These are phyloP conservation scores for Mechanitis messenoides DNA, from an alignment of 2,888 invertebrate genomes.

Conservation along the genomic window DNA sequence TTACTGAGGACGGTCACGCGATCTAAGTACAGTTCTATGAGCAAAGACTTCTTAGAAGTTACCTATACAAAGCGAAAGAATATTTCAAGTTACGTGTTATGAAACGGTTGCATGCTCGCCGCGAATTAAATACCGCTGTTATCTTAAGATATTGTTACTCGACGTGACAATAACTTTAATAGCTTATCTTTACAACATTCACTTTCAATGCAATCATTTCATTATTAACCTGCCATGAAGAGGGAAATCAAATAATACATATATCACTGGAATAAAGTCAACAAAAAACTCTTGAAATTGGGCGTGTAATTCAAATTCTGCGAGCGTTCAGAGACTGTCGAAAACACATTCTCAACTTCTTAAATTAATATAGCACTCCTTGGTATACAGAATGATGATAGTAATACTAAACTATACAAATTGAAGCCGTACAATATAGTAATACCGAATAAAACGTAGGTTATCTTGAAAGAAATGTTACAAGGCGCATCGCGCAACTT, in stretches of 20 bases:
- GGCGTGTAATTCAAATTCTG: slow-evolving; percentile 14
- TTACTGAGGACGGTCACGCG: slow-evolving; percentile 53
- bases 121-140: slow-evolving; percentile 14
- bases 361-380: slow-evolving; percentile 1
- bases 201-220: slow-evolving; percentile 13
- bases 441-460: background rate
- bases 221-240: background rate
- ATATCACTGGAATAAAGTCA: slow-evolving; percentile 4
- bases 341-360: too few species aligned
- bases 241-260: too few species aligned
- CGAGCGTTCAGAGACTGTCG: background rate
- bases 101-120: slow-evolving; percentile 22
- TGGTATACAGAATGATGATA: too few species aligned
- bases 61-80: slow-evolving; percentile 32
- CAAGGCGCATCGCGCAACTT: slow-evolving; percentile 2
- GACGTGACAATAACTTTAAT: slow-evolving; percentile 18
- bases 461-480: background rate
- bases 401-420: too few species aligned
- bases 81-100: slow-evolving; percentile 25
- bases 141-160: slow-evolving; percentile 14
- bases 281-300: slow-evolving; percentile 14
- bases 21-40: slow-evolving; percentile 38
- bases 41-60: slow-evolving; percentile 37
- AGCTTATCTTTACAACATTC: slow-evolving; percentile 9
- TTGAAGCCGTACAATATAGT: background rate